phyloP scores from a whole-genome alignment of 2,113 vertebrate genomes.

The Pterophyllum scalare region DNA sequence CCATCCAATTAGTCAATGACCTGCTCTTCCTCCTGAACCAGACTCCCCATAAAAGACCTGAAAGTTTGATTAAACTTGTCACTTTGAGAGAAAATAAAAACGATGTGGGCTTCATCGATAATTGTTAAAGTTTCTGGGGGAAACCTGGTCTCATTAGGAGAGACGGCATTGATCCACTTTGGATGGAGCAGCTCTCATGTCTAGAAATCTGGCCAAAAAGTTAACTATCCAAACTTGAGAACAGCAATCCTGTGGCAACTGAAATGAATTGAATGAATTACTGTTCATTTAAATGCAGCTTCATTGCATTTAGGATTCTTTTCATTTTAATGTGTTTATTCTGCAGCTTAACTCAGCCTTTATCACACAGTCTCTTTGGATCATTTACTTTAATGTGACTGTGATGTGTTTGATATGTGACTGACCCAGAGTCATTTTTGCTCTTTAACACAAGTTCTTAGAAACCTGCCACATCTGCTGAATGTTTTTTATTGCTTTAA shows the following conservation, averaged over 20 bases:
- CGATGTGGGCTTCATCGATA: background rate
- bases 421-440: constrained; percentile 48
- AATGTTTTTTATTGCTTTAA: constrained; percentile 23
- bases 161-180: background rate
- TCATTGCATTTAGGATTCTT: no score
- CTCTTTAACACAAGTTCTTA: constrained; percentile 16
- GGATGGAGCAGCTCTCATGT: background rate
- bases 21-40: no score
- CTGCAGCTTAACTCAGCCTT: background rate
- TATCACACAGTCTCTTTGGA: background rate
- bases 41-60: no score
- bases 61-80: no score
- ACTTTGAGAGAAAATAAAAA: no score
- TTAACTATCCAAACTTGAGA: no score
- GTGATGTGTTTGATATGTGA: constrained; percentile 45
- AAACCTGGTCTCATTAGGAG: background rate
- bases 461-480: constrained; percentile 60
- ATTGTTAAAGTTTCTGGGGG: no score
- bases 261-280: no score
- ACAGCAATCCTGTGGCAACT: no score
- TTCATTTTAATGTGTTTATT: background rate
- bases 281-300: no score
- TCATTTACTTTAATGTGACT: constrained; percentile 14
- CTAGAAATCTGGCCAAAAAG: no score
- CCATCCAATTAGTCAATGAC: no score